phyloP scores from a whole-genome alignment of 2,113 vertebrate species.

The Loxodonta africana region DNA sequence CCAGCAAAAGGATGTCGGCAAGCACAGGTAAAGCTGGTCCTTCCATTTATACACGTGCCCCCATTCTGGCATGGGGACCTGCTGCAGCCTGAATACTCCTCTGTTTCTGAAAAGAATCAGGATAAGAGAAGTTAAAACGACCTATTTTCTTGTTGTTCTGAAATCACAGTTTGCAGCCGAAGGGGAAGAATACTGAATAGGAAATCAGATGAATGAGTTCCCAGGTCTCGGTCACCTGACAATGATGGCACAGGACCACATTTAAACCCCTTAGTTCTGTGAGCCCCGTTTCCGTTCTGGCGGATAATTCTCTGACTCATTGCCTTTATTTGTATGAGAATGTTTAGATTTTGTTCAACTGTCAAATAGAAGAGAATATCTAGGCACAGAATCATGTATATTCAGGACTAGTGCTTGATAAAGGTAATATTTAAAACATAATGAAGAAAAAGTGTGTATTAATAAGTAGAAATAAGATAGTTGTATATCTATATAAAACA shows the following conservation, averaged over 20 bases:
- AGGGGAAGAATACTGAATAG: neutral
- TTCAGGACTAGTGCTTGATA: neutral
- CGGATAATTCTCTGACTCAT: neutral
- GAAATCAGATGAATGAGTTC: neutral
- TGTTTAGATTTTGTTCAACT: conserved; percentile 46
- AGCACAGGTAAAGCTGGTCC: conserved; percentile 85
- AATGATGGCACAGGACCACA: neutral
- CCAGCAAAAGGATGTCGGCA: conserved; percentile 91
- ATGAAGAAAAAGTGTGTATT: neutral
- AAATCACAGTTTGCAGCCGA: neutral
- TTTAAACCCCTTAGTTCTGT: neutral
- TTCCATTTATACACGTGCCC: conserved; percentile 89
- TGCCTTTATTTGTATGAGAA: neutral
- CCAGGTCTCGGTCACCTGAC: too few species aligned
- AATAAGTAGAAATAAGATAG: neutral
- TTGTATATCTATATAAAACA: neutral
- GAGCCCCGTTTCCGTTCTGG: neutral
- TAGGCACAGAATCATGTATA: neutral
- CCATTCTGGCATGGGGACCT: conserved; percentile 88
- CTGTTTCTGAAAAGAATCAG: conserved; percentile 58
- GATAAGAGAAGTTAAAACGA: neutral
- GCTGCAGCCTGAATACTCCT: conserved; percentile 83
- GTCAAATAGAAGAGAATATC: neutral
- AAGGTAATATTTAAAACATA: neutral
- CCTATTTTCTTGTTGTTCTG: neutral